A percentile compares a stretch with the other conserved stretches of the same genome.
Conservation (phyloP, 1,140 invertebrate genomes). For the Anastrepha ludens region DNA sequence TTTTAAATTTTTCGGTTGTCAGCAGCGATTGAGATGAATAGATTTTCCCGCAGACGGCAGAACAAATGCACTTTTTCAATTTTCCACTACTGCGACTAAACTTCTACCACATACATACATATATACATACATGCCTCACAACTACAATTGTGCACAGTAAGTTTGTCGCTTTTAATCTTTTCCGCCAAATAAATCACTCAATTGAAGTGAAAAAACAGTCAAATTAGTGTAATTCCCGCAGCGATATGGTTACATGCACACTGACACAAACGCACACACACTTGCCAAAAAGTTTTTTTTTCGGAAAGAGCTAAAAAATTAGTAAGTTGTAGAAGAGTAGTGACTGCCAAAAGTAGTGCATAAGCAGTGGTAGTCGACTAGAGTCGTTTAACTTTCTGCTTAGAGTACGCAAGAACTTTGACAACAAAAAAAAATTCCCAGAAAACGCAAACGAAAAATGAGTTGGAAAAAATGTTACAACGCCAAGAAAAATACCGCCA, state of each 20-base stretch:
- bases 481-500: slow-evolving; percentile 22
- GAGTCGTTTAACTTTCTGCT: slow-evolving; percentile 46
- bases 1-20: slow-evolving; percentile 53
- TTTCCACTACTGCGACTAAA: not conserved
- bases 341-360: slow-evolving; percentile 16
- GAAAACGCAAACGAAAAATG: not conserved
- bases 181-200: slow-evolving; percentile 74
- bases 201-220: slow-evolving; percentile 61
- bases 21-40: slow-evolving; percentile 44
- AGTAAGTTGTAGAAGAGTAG: slow-evolving; percentile 22
- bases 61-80: slow-evolving; percentile 35
- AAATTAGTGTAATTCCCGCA: slow-evolving; percentile 55
- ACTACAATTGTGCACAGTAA: not conserved
- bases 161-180: slow-evolving; percentile 66
- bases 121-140: not conserved
- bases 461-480: slow-evolving; percentile 40
- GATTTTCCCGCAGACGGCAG: not conserved
- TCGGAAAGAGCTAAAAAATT: not conserved
- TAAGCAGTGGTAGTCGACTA: slow-evolving; percentile 1
- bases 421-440: not conserved
- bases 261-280: not conserved
- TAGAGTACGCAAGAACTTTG: not conserved
- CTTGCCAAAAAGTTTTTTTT: slow-evolving; percentile 17
- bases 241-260: slow-evolving; percentile 34
- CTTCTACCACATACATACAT: not conserved